These are phyloP conservation scores for Drosophila albomicans DNA, from an alignment of 1,140 invertebrate genomes.

Conservation along the genomic window DNA sequence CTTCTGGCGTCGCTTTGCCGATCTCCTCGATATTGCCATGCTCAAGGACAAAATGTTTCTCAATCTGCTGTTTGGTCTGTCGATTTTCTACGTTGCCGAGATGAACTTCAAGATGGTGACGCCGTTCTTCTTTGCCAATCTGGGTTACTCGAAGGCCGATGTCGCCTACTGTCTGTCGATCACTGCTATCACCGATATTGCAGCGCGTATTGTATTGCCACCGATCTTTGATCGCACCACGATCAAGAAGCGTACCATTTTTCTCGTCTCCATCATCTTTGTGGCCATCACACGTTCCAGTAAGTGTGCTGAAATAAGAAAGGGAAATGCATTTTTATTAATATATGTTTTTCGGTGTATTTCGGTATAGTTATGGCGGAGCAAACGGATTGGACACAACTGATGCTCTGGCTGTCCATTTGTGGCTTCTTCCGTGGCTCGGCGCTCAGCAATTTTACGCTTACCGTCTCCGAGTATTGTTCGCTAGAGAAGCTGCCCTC, in stretches of 20 bases:
- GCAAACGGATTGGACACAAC: conserved; percentile 88
- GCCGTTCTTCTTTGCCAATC: conserved; percentile 89
- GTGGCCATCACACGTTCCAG: conserved; percentile 89
- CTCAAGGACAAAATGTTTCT: conserved; percentile 89
- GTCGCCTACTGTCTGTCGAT: conserved; percentile 90
- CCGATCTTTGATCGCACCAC: conserved; percentile 89
- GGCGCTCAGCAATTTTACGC: conserved; percentile 90
- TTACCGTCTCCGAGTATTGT: conserved; percentile 91
- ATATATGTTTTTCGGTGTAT: not conserved
- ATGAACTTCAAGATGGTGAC: conserved; percentile 91
- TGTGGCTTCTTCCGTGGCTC: conserved; percentile 90
- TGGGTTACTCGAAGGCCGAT: conserved; percentile 88
- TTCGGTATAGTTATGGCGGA: conserved; percentile 87
- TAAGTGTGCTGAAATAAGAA: conserved; percentile 84
- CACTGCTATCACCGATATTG: conserved; percentile 90
- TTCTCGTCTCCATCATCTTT: conserved; percentile 89
- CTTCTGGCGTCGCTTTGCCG: conserved; percentile 86
- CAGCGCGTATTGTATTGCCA: conserved; percentile 89
- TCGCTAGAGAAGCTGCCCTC: conserved; percentile 90
- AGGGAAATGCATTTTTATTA: not conserved
- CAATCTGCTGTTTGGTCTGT: conserved; percentile 89
- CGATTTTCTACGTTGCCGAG: conserved; percentile 90
- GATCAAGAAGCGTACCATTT: conserved; percentile 89
- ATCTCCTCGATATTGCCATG: conserved; percentile 88
- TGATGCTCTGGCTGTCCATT: conserved; percentile 89